Evolutionary conservation across 1,140 invertebrate genomes (phyloP), one percentile per base, ranked within the genome.

Genomic region (Drosophila sechellia): DNA sequence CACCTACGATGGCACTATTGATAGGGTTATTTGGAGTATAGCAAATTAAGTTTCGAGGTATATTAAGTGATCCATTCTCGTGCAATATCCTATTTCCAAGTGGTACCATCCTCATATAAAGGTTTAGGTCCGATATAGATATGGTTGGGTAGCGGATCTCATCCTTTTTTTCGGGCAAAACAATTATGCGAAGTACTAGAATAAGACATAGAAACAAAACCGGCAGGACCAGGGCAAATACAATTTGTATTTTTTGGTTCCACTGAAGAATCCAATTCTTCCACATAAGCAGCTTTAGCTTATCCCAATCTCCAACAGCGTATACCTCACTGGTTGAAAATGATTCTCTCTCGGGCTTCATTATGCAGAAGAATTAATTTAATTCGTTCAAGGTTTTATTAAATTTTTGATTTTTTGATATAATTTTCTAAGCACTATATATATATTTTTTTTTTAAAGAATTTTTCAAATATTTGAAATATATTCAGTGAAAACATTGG

Each of bases 221-320:
- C 0, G 75, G 65, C 0, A 63, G 27, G 4, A 48, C 0, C 4
- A 78, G 4, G 5, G 20, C 49, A 4, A 1, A 71, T 0, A 3
- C 0, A 3, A 71, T 12, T 22, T 78, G 75, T 0, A 64, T 8
- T 22, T 71, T 77, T 31, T 71, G 57, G 25, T 70, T 78, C 65
- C 53, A 45, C 42, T 78, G 74, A 13, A 78, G 35, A 3, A 64
- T 20, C 74, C 74, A 77, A 4, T 77, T 78, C 25, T 78, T 78
- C 75, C 75, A 78, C 0, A 78, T 17, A 8, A 78, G 57, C 2
- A 78, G 39, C 53, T 49, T 71, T 1, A 77, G 49, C 13, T 64
- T 78, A 10, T 56, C 17, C 45, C 56, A 77, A 15, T 58, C 75
- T 1, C 52, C 49, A 31, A 78, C 59, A 1, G 35, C 3, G 13